A percentile compares a stretch with the other conserved stretches of the same genome.
Evolutionary conservation across 1,140 invertebrate species (phyloP).

Genomic region (Aphidius gifuensis): DNA sequence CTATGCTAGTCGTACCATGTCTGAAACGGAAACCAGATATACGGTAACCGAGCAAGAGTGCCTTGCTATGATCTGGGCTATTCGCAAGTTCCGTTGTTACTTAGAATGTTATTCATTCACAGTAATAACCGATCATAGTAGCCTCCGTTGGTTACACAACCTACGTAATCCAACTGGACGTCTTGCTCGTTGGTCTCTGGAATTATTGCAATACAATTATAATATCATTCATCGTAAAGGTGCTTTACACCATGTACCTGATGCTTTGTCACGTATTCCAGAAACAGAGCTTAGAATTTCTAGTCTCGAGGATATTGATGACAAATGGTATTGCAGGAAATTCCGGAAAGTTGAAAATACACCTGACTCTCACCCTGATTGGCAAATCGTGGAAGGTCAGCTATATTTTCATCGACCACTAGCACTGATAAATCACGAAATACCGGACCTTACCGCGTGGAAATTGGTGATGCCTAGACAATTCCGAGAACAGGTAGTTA

Average conservation of each 20-base stretch:
- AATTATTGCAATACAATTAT: conserved; percentile 31
- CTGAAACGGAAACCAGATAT: conserved; percentile 47
- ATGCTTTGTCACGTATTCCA: conserved; percentile 11
- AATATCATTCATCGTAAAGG: conserved; percentile 27
- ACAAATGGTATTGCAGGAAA: conserved; percentile 3
- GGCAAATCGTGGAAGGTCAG: conserved; percentile 4
- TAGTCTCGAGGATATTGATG: not conserved
- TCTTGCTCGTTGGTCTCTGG: conserved; percentile 33
- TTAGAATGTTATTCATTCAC: too few species aligned
- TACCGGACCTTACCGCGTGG: too few species aligned
- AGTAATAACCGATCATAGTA: too few species aligned
- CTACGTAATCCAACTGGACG: not conserved
- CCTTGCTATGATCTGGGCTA: too few species aligned
- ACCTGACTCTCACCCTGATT: conserved; percentile 2
- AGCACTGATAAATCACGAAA: too few species aligned
- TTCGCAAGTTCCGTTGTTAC: too few species aligned
- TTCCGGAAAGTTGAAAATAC: not conserved
- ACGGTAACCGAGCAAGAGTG: conserved; percentile 18
- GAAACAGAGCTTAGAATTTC: not conserved
- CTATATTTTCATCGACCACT: conserved; percentile 7
- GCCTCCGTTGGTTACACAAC: conserved; percentile 3
- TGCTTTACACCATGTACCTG: conserved; percentile 17
- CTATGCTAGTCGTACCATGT: conserved; percentile 40
- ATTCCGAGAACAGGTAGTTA: too few species aligned
- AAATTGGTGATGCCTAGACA: too few species aligned